Evolutionary conservation across 2,797 vertebrate species (phyloP).

Genomic region (Bovichtus diacanthus): DNA sequence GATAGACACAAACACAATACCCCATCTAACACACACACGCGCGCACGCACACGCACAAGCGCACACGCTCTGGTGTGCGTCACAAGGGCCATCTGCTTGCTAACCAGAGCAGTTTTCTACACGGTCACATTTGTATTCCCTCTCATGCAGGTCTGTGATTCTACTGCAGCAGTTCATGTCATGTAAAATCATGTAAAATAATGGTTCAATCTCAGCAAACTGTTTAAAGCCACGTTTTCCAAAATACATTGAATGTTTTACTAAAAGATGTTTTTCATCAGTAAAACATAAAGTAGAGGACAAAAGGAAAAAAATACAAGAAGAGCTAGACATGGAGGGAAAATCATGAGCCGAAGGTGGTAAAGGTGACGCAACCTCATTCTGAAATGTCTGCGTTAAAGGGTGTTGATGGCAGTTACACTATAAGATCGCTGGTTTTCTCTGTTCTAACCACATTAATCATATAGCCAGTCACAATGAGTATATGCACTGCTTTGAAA

Average conservation of each 20-base stretch:
- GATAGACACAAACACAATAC: conserved; percentile 39
- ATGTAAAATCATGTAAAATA: background rate
- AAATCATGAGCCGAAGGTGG: background rate
- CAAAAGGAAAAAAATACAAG: background rate
- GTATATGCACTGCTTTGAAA: background rate
- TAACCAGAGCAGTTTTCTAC: conserved; percentile 73
- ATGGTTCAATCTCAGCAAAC: background rate
- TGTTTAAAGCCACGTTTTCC: background rate
- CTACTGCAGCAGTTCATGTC: conserved; percentile 7
- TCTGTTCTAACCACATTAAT: conserved; percentile 7
- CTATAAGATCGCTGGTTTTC: conserved; percentile 1
- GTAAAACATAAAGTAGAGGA: background rate
- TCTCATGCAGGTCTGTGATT: conserved; percentile 35
- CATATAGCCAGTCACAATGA: background rate
- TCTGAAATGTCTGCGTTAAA: background rate
- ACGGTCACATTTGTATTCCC: conserved; percentile 44
- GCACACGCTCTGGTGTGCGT: conserved; percentile 76
- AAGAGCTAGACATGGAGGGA: background rate
- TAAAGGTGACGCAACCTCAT: background rate
- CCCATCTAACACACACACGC: conserved; percentile 12
- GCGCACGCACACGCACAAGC: conserved; percentile 35
- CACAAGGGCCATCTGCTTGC: conserved; percentile 84
- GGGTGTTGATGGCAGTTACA: background rate
- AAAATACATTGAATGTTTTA: background rate
- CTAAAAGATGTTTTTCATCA: background rate